These are phyloP conservation scores for Catharus fuscescens DNA, from an alignment of 2,113 vertebrate genomes.

Conservation along the genomic window DNA sequence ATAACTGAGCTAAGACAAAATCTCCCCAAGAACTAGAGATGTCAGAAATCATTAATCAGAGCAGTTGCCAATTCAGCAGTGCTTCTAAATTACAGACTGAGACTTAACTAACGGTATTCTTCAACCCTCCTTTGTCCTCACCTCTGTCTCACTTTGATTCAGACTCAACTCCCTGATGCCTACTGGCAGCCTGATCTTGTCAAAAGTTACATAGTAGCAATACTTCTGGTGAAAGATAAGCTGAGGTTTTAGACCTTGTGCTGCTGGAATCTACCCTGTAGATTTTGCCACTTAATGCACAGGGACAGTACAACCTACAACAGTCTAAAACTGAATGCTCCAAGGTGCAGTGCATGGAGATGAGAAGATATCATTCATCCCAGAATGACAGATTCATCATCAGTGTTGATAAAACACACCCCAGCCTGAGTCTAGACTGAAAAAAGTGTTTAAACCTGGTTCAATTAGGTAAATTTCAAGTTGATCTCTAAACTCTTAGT, in stretches of 20 bases:
- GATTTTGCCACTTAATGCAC: neutral
- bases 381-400: neutral
- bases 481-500: neutral
- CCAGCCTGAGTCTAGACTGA: neutral
- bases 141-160: neutral
- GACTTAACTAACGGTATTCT: neutral
- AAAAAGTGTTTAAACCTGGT: neutral
- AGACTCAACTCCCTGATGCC: neutral
- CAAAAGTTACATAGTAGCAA: accelerated
- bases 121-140: neutral
- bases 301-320: neutral
- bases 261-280: neutral
- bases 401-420: neutral
- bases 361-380: neutral
- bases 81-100: neutral
- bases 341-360: neutral
- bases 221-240: neutral
- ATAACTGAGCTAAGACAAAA: neutral
- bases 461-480: neutral
- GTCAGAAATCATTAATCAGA: neutral
- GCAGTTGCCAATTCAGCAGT: neutral
- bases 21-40: neutral
- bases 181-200: neutral
- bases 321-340: neutral
- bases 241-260: neutral